Base-by-base conservation (phyloP, 2,888 invertebrate genomes). In the Conus canariensis region DNA sequence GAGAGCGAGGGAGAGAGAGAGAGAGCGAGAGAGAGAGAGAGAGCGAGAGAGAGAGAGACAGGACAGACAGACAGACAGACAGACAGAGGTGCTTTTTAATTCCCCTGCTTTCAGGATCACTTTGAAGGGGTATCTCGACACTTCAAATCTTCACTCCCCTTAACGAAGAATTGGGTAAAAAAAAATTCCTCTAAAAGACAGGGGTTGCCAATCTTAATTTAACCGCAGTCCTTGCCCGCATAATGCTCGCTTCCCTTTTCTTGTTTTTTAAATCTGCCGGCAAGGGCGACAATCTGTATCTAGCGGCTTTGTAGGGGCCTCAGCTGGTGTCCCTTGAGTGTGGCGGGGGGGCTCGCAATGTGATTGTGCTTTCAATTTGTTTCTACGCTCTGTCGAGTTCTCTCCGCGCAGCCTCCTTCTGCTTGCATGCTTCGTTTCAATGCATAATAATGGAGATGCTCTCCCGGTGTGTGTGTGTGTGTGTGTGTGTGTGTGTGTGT, bases 361-460 rank as follows among this genome's bases (percentile, higher is more conserved):
- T 25, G 74, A 74, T 74, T 74, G n/a, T 10, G 74, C 74, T 74
- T 67, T 74, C 74, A 74, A 74, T 74, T 74, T 74, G 74, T 74
- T 74, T 22, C 74, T 74, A 8, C 74, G 74, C 74, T n/a, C 74
- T 25, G 74, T n/a, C 74, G n/a, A 64, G 25, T n/a, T 74, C 74
- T 74, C 74, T 7, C 74, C 25, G n/a, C 74, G 10, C n/a, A n/a
- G n/a, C 74, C 25, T 74, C 9, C 74, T n/a, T n/a, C 22, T n/a
- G 22, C 22, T 74, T 22, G 74, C n/a, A n/a, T 74, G 74, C 12
- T 16, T 64, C 64, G 74, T 74, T 74, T 74, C 74, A 74, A 25
- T 74, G 74, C 74, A 74, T 74, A 74, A 74, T 74, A 25, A 74
- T 74, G 25, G 74, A n/a, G 74, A 16, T 64, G 64, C 16, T 10